Base-by-base conservation (phyloP, 2,113 vertebrate species). In the Gracilinanus agilis region DNA sequence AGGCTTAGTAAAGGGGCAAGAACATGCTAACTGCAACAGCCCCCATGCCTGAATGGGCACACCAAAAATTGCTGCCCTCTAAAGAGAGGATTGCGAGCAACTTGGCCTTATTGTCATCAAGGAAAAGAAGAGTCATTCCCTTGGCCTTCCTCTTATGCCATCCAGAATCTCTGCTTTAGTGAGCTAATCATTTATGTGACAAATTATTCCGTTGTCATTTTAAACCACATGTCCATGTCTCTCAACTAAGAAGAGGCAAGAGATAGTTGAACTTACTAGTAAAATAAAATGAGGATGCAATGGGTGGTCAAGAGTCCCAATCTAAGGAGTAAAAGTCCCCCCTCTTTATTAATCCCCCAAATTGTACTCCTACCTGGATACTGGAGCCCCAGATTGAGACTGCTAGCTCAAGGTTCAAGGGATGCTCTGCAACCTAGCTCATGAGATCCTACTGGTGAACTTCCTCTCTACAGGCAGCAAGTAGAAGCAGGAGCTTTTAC, bases 181-280 rank as follows among this genome's bases (percentile, higher is more conserved):
- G 94, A 94, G 90, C 5, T 29, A 61, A 61, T 25, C 24, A 13
- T 93, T 91, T 40, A 58, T n/a, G 91, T 27, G 94, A 53, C 91
- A 94, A 96, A 91, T 92, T 40, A 92, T 89, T 90, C 44, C 92
- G 55, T 25, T 96, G 58, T 58, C 89, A 9, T 89, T 96, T 95
- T 94, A 93, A 92, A 24, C 11, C 96, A 92, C 8, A 54, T 55
- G 44, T 13, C 2, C 53, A 91, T 44, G 58, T 93, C 53, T 92
- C 25, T 12, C 3, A 67, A 3, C 12, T 67, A 67, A 93, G 94
- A 97, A 49, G 91, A 75, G 7, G 29, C 29, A 94, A 93, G 94
- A 88, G 49, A 2, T 93, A 75, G 90, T 88, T 23, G 55, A 53
- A 67, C 12, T 67, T 12, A 12, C 29, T 34, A 67, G 13, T 67